phyloP scores from a whole-genome alignment of 2,888 invertebrate genomes.

The Balanococcus diminutus region DNA sequence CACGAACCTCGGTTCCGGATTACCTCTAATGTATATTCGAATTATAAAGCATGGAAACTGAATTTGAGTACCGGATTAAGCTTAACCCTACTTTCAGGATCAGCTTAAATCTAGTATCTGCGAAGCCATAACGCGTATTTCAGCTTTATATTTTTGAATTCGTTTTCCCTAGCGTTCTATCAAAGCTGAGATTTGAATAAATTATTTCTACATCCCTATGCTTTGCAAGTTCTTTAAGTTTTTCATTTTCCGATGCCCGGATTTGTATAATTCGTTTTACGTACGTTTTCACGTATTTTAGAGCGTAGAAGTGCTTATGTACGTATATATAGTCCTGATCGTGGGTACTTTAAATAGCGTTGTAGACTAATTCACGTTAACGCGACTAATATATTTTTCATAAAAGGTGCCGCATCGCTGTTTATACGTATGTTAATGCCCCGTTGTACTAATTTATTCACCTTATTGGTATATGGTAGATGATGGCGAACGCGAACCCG shows the following conservation, averaged over 20 bases:
- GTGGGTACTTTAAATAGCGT: constrained; percentile 11
- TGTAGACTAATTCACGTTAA: constrained; percentile 9
- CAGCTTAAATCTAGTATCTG: constrained; percentile 54
- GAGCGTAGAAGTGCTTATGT: constrained; percentile 30
- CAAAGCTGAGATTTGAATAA: constrained; percentile 54
- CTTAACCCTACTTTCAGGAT: constrained; percentile 53
- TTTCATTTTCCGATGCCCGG: constrained; percentile 52
- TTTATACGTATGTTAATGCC: neutral
- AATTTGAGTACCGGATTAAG: constrained; percentile 52
- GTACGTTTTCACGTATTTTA: constrained; percentile 45
- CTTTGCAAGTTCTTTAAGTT: constrained; percentile 50
- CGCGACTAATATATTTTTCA: neutral
- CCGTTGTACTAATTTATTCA: neutral
- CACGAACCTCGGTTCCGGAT: constrained; percentile 51
- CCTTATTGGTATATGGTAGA: neutral
- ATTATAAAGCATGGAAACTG: constrained; percentile 54
- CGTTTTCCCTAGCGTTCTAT: constrained; percentile 41
- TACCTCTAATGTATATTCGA: constrained; percentile 55
- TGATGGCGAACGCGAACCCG: neutral
- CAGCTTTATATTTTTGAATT: constrained; percentile 53
- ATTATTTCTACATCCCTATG: constrained; percentile 50
- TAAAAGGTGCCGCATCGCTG: neutral
- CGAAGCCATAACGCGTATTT: constrained; percentile 54
- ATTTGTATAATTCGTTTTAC: constrained; percentile 55
- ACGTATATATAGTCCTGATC: neutral